Percentiles rank a stretch among this genome's conserved stretches.
Conservation (phyloP, 2,797 vertebrate species). For the Mus minutoides region DNA sequence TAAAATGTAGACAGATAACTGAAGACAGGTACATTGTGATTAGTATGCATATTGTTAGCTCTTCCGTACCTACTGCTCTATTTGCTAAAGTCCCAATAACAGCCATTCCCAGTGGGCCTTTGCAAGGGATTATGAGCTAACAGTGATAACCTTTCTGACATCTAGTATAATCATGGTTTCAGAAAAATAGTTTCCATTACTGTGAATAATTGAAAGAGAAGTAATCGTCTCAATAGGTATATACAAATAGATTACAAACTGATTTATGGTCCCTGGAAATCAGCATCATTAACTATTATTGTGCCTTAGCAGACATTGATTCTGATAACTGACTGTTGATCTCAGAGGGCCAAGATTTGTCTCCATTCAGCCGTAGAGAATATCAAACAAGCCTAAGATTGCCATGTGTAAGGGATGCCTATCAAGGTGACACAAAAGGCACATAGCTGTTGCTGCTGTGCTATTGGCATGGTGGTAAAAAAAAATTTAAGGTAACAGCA, state of each 20-base stretch:
- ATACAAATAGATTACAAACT: constrained; percentile 69
- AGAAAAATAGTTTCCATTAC: constrained; percentile 65
- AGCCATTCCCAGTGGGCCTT: constrained; percentile 55
- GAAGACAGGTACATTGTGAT: neutral
- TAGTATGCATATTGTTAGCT: constrained; percentile 9
- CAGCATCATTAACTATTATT: constrained; percentile 49
- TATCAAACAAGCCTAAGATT: constrained; percentile 58
- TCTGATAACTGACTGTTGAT: constrained; percentile 50
- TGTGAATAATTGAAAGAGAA: constrained; percentile 63
- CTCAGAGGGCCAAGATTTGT: constrained; percentile 58
- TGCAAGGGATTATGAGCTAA: constrained; percentile 63
- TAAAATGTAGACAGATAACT: constrained; percentile 52
- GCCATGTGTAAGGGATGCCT: constrained; percentile 44
- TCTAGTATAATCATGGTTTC: constrained; percentile 67
- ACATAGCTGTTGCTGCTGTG: constrained; percentile 17
- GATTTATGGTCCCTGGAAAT: constrained; percentile 73
- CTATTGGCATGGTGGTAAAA: constrained; percentile 43
- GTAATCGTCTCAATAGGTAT: constrained; percentile 60
- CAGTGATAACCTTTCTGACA: constrained; percentile 63
- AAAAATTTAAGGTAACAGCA: neutral
- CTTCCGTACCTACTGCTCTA: neutral
- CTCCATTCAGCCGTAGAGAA: constrained; percentile 74
- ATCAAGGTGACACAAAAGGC: constrained; percentile 49
- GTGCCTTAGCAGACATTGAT: constrained; percentile 62
- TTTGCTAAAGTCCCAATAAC: constrained; percentile 60